phyloP scores from a whole-genome alignment of 2,797 vertebrate genomes.

The Lepilemur ruficaudatus region DNA sequence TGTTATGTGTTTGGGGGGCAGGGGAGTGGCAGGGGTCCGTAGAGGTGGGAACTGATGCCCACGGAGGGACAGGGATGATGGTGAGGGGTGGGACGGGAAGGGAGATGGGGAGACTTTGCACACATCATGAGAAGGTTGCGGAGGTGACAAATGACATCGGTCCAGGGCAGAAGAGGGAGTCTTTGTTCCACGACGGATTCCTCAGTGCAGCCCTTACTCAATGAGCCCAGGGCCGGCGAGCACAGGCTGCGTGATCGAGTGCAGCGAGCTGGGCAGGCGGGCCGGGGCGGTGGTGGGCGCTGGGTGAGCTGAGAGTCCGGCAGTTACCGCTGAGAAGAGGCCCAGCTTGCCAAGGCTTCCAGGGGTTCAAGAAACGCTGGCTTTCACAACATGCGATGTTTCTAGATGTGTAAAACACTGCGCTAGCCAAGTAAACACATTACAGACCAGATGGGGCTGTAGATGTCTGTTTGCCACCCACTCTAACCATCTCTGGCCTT shows the following conservation, averaged over 20 bases:
- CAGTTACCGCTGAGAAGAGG: not conserved
- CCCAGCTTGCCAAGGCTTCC: not conserved
- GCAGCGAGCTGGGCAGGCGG: no score
- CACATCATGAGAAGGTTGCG: fast-evolving
- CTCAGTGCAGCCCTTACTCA: not conserved
- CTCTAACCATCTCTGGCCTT: not conserved
- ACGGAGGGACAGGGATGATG: not conserved
- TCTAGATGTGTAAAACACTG: not conserved
- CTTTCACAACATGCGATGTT: not conserved
- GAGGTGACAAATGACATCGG: not conserved
- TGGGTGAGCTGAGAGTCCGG: not conserved
- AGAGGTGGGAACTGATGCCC: not conserved
- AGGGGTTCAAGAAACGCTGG: not conserved
- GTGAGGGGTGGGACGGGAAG: fast-evolving
- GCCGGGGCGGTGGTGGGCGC: not conserved
- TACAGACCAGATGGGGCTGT: not conserved
- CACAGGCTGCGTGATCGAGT: not conserved
- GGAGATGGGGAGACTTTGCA: not conserved
- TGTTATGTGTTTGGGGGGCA: not conserved
- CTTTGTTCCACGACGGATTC: not conserved
- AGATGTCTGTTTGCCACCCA: not conserved
- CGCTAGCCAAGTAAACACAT: not conserved
- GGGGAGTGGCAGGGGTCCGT: fast-evolving
- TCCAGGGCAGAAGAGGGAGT: not conserved
- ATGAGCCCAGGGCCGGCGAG: not conserved